Evolutionary conservation across 2,888 invertebrate species (phyloP).

Genomic region (Drosophila lutescens): DNA sequence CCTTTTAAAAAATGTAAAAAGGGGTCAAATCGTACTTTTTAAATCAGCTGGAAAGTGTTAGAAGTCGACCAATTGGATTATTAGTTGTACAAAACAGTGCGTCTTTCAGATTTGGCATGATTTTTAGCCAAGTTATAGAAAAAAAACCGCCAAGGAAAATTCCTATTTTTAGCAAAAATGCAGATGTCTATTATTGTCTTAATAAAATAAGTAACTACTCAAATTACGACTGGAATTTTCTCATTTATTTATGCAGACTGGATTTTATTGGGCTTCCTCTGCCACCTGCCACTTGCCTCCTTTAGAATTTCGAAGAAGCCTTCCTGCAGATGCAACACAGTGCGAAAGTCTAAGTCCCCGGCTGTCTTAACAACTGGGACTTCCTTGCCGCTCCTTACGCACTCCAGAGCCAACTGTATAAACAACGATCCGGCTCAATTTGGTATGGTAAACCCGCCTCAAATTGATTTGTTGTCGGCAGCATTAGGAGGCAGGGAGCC

Average conservation of each 20-base stretch:
- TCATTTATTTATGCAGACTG: slow-evolving; percentile 6
- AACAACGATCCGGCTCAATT: slow-evolving; percentile 55
- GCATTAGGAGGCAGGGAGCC: slow-evolving; percentile 51
- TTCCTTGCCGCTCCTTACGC: slow-evolving; percentile 13
- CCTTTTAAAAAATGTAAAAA: too few species aligned
- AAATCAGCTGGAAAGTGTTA: too few species aligned
- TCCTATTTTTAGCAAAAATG: too few species aligned
- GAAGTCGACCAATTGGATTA: too few species aligned
- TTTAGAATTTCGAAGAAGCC: not conserved
- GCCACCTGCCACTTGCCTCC: not conserved
- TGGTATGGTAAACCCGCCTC: slow-evolving; percentile 58
- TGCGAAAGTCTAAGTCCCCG: slow-evolving; percentile 3
- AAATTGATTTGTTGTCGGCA: slow-evolving; percentile 73
- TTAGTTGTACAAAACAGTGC: too few species aligned
- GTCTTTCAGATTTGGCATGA: too few species aligned
- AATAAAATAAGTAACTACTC: not conserved
- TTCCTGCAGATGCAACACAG: not conserved
- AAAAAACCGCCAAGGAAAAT: too few species aligned
- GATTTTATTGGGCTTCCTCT: not conserved
- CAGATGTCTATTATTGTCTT: not conserved
- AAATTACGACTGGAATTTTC: not conserved
- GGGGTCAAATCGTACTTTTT: too few species aligned
- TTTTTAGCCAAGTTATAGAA: too few species aligned
- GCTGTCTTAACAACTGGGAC: slow-evolving; percentile 13
- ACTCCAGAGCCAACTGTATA: slow-evolving; percentile 12